Conservation (phyloP, 2,113 vertebrate genomes). For the Thunnus maccoyii region DNA sequence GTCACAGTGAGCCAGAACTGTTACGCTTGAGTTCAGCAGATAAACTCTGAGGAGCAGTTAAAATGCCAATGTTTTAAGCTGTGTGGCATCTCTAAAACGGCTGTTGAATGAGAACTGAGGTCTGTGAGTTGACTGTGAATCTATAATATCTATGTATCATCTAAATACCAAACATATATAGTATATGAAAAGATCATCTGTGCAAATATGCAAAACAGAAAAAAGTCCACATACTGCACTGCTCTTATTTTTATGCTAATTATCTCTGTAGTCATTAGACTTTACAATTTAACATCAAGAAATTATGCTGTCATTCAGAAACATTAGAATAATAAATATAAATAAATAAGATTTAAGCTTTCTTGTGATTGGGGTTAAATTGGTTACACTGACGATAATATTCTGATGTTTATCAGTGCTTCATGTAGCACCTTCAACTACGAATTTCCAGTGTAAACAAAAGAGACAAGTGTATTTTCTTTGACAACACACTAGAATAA, state of each 20-base stretch:
- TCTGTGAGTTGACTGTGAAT: neutral
- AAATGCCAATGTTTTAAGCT: neutral
- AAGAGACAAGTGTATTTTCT: neutral
- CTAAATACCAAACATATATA: neutral
- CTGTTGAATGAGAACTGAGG: neutral
- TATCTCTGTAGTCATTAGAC: too few relatives aligned
- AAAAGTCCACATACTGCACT: too few relatives aligned
- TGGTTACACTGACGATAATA: too few relatives aligned
- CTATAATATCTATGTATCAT: neutral
- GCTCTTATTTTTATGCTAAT: too few relatives aligned
- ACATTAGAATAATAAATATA: neutral
- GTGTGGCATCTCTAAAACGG: neutral
- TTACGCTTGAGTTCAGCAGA: constrained; percentile 21
- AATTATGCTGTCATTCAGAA: neutral
- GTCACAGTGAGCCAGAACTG: constrained; percentile 20
- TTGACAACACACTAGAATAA: neutral
- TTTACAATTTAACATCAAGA: too few relatives aligned
- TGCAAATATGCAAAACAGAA: constrained; percentile 12
- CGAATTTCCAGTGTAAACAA: neutral
- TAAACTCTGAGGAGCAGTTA: constrained; percentile 25
- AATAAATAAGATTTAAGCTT: neutral
- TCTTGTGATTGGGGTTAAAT: too few relatives aligned
- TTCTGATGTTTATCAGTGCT: too few relatives aligned
- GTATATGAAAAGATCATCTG: neutral
- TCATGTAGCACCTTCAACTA: too few relatives aligned